Conservation (phyloP, 2,888 invertebrate genomes). For the Ornithoptera alexandrae region DNA sequence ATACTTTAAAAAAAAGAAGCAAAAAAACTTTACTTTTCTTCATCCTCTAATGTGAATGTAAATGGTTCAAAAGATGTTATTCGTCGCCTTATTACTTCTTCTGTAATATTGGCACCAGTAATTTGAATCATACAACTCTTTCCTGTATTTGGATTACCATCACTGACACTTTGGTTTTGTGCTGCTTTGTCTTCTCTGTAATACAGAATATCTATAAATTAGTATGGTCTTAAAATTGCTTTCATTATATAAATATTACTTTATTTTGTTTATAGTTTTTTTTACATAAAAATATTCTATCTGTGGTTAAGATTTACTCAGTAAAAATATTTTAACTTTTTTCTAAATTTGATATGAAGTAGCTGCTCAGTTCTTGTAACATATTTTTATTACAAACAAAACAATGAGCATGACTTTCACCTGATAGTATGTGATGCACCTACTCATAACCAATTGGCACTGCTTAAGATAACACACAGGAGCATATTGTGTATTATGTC, state of each 20-base stretch:
- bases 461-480: no score
- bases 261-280: background rate
- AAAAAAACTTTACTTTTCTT: constrained; percentile 57
- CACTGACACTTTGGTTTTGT: constrained; percentile 43
- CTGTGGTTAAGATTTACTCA: background rate
- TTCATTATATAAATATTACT: background rate
- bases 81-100: constrained; percentile 66
- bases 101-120: constrained; percentile 62
- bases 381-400: no score
- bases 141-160: constrained; percentile 43
- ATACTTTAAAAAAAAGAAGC: background rate
- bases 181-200: constrained; percentile 59
- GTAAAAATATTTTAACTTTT: background rate
- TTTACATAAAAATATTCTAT: background rate
- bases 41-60: constrained; percentile 64
- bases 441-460: no score
- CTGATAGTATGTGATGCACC: no score
- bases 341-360: background rate
- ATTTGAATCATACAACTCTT: constrained; percentile 58
- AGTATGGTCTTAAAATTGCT: constrained; percentile 1
- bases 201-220: background rate
- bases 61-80: constrained; percentile 70
- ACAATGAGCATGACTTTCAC: no score
- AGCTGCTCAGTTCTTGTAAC: background rate
- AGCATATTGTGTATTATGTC: no score